Evolutionary conservation across 2,797 vertebrate genomes (phyloP), one percentile per base, ranked within the genome.

Genomic region (Chelidonichthys spinosus): DNA sequence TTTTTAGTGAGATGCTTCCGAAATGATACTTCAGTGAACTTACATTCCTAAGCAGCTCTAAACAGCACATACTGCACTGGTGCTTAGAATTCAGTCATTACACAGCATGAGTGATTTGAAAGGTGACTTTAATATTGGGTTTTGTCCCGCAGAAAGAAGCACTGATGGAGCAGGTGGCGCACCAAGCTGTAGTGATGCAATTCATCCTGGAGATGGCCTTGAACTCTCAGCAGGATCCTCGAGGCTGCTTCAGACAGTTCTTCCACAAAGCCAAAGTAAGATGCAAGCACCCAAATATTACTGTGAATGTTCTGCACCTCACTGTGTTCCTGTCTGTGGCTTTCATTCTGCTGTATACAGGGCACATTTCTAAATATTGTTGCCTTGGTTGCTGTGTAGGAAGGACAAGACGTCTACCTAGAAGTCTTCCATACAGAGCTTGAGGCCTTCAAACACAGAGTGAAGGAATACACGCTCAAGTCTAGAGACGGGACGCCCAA

Each of bases 181-280:
- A 99, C 81, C 98, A 99, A 92, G 96, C 97, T 59, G 96, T 99
- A 32, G 98, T 96, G 59, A 98, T 98, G 97, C 98, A 99, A 89
- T 99, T 99, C 90, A 99, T 99, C 88, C 95, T 99, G 92, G 97
- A 99, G 95, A 97, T 98, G 96, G 98, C 96, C 35, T 95, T 92
- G 74, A 97, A 90, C 79, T 95, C 95, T 79, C 96, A 97, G 83
- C 95, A 97, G 90, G 98, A 99, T 92, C 98, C 98, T 59, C 92
- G 98, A 70, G 96, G 97, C 71, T 98, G 97, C 92, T 99, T 99
- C 92, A 95, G 98, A 80, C 95, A 97, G 59, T 99, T 99, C 94
- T 99, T 99, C 92, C 96, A 97, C 85, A 99, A 97, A 96, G 97
- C 97, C 92, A 99, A 97, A 96, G 98, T 99, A 95, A 96, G 95